phyloP scores from a whole-genome alignment of 1,140 invertebrate species.

The Eriocheir sinensis region DNA sequence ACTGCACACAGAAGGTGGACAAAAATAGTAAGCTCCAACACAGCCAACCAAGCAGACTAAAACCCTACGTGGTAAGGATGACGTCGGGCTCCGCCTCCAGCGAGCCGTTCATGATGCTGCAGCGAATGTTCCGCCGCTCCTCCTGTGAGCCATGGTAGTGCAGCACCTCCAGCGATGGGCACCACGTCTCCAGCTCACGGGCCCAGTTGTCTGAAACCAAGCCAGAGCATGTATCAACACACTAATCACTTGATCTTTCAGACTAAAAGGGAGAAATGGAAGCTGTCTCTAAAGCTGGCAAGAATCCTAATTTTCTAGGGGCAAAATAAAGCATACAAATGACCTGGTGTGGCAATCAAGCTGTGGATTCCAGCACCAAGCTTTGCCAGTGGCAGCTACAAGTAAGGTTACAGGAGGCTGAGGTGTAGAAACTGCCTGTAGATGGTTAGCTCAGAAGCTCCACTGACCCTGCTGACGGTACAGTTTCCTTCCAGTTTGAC shows the following conservation, averaged over 20 bases:
- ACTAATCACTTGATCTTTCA: conserved; percentile 33
- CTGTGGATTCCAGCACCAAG: too few relatives aligned
- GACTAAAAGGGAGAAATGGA: neutral
- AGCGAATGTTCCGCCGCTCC: conserved; percentile 89
- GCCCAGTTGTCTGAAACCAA: conserved; percentile 91
- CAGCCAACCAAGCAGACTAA: neutral
- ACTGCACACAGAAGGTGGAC: too few relatives aligned
- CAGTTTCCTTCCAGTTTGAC: too few relatives aligned
- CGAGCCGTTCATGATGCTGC: conserved; percentile 89
- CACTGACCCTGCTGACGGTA: too few relatives aligned
- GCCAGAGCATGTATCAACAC: neutral
- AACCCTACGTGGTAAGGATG: conserved; percentile 90
- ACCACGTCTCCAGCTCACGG: conserved; percentile 92
- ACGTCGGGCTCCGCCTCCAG: conserved; percentile 88
- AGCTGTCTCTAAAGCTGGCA: neutral
- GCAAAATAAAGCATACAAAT: neutral
- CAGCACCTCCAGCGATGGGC: conserved; percentile 89
- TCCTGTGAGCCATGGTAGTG: conserved; percentile 95
- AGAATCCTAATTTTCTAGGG: neutral
- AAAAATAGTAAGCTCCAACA: too few relatives aligned
- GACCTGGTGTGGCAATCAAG: neutral
- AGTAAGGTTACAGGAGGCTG: too few relatives aligned
- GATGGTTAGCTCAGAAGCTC: too few relatives aligned
- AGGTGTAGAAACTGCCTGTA: too few relatives aligned
- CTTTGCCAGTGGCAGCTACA: too few relatives aligned